These are phyloP conservation scores for Argynnis bischoffii DNA, from an alignment of 2,888 invertebrate species.

Conservation along the genomic window DNA sequence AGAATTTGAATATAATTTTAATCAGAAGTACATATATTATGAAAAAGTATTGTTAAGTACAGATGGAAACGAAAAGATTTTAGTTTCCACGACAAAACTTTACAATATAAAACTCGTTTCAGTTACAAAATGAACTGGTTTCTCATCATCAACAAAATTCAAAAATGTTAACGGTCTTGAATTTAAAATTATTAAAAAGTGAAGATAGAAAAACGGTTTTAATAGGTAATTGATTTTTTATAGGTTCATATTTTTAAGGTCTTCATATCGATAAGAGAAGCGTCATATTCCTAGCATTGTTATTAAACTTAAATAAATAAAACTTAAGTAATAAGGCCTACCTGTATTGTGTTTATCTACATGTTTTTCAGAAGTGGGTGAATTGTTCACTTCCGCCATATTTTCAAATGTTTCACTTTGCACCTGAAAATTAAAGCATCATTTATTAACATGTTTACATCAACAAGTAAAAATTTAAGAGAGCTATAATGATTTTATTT, in stretches of 20 bases:
- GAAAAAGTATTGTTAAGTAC: too few relatives aligned
- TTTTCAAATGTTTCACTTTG: conserved; percentile 21
- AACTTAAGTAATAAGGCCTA: conserved; percentile 40
- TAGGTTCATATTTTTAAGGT: background rate
- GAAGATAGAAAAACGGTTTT: background rate
- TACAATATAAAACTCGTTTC: conserved; percentile 6
- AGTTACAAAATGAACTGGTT: conserved; percentile 1
- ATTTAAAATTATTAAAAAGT: background rate
- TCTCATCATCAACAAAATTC: background rate
- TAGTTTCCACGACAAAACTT: background rate
- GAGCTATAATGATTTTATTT: too few relatives aligned
- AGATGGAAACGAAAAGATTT: background rate
- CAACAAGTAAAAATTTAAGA: too few relatives aligned
- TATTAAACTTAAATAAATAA: background rate
- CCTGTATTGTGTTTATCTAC: conserved; percentile 75
- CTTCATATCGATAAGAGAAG: background rate
- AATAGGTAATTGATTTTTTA: too few relatives aligned
- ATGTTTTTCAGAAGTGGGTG: conserved; percentile 52
- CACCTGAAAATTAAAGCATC: conserved; percentile 39
- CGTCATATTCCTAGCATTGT: background rate
- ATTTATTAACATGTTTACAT: background rate
- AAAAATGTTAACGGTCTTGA: background rate
- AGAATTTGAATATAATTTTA: too few relatives aligned
- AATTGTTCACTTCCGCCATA: conserved; percentile 71
- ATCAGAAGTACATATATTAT: too few relatives aligned